Conservation (phyloP, 1,140 invertebrate genomes). For the Drosophila melanogaster region DNA sequence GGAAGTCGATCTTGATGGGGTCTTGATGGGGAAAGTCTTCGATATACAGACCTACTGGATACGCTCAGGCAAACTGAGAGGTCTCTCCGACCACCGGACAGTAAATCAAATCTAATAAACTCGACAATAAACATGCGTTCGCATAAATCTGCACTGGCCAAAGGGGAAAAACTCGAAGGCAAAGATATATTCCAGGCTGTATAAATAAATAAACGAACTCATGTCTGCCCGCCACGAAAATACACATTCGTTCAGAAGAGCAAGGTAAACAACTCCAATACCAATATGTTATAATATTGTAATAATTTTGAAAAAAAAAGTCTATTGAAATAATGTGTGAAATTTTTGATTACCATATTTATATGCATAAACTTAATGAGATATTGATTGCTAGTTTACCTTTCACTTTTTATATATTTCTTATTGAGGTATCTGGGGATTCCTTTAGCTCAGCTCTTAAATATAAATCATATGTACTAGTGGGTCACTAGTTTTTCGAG, state of each 20-base stretch:
- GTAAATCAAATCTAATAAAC: slow-evolving; percentile 83
- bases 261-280: neutral
- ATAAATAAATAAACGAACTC: slow-evolving; percentile 81
- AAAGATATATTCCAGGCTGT: slow-evolving; percentile 45
- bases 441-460: neutral
- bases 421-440: too few species aligned
- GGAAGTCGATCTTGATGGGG: slow-evolving; percentile 28
- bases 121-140: slow-evolving; percentile 76
- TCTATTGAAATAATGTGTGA: too few species aligned
- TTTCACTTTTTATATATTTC: too few species aligned
- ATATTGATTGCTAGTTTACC: too few species aligned
- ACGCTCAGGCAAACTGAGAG: slow-evolving; percentile 11
- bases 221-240: slow-evolving; percentile 20
- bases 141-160: slow-evolving; percentile 69
- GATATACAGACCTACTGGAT: neutral
- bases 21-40: slow-evolving; percentile 31
- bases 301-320: too few species aligned
- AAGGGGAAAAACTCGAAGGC: slow-evolving; percentile 47
- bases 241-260: neutral
- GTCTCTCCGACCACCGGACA: slow-evolving; percentile 33
- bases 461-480: neutral
- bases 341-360: too few species aligned
- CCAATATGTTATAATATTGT: too few species aligned
- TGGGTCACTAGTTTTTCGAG: neutral
- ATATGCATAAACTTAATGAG: too few species aligned